Conservation (phyloP, 53 echinoderm and acorn worm genomes). For the Pentamera pediparva region DNA sequence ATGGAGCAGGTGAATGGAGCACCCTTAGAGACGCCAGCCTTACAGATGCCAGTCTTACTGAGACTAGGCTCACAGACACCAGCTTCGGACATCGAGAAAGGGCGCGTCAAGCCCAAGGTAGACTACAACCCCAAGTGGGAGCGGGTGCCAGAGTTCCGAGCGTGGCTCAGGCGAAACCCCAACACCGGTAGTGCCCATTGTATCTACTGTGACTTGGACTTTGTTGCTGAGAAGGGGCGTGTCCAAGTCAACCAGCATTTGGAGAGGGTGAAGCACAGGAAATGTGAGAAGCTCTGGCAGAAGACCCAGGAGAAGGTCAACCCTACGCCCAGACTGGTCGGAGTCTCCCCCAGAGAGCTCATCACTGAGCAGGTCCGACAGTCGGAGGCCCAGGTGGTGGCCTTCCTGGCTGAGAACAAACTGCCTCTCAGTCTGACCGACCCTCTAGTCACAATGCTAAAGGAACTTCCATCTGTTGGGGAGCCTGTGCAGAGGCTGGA, state of each 20-base stretch:
- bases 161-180: constrained; percentile 6
- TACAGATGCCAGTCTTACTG: not conserved
- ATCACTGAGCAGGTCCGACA: constrained; percentile 9
- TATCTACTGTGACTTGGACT: constrained; percentile 4
- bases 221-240: constrained; percentile 4
- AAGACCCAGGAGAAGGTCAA: not conserved
- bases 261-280: not conserved
- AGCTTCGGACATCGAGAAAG: not conserved
- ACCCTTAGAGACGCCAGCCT: not conserved
- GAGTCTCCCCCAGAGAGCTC: not conserved
- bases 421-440: constrained; percentile 18
- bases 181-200: constrained; percentile 12
- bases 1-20: not conserved
- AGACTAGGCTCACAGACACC: not conserved
- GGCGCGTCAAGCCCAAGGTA: not conserved
- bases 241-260: constrained; percentile 8
- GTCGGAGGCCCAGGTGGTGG: constrained; percentile 8
- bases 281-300: constrained; percentile 16
- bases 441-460: not conserved
- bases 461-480: constrained; percentile 1
- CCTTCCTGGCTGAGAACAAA: constrained; percentile 18
- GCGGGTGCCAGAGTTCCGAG: constrained; percentile 2
- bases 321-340: not conserved
- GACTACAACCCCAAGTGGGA: constrained; percentile 13
- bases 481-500: constrained; percentile 11